Percentiles rank a stretch among this genome's conserved stretches.
Conservation (phyloP, 2,113 vertebrate species). For the Marmota monax region DNA sequence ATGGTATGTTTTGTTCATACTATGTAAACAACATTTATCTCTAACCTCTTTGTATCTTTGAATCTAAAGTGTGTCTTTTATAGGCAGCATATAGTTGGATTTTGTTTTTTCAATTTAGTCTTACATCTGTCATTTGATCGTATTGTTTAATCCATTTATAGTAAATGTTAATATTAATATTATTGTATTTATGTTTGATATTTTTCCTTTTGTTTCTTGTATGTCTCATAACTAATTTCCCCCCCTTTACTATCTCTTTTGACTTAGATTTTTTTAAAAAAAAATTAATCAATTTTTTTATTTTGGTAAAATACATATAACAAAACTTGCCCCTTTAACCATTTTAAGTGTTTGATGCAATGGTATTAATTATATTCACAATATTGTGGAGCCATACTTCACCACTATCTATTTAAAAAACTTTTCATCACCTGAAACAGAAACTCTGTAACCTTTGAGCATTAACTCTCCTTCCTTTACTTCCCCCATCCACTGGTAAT, state of each 20-base stretch:
- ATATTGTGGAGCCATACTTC: background rate
- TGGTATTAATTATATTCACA: background rate
- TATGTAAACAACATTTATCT: background rate
- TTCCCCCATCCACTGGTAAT: background rate
- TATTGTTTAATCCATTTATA: background rate
- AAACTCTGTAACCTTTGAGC: background rate
- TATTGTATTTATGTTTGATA: background rate
- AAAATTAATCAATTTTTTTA: background rate
- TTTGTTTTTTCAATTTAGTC: background rate
- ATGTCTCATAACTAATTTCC: background rate
- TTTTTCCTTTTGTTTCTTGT: background rate
- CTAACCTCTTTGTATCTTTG: background rate
- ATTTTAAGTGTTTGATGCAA: background rate
- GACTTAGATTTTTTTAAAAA: background rate
- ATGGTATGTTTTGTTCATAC: background rate
- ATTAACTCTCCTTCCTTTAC: background rate
- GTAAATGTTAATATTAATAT: constrained; percentile 18
- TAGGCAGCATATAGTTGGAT: background rate
- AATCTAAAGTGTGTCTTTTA: background rate
- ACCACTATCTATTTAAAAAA: background rate
- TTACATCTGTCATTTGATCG: background rate
- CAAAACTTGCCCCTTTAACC: background rate
- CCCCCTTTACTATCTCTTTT: background rate
- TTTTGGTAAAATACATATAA: background rate
- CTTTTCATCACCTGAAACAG: background rate